Evolutionary conservation across 2,888 invertebrate species (phyloP).

Genomic region (Rotaria socialis): DNA sequence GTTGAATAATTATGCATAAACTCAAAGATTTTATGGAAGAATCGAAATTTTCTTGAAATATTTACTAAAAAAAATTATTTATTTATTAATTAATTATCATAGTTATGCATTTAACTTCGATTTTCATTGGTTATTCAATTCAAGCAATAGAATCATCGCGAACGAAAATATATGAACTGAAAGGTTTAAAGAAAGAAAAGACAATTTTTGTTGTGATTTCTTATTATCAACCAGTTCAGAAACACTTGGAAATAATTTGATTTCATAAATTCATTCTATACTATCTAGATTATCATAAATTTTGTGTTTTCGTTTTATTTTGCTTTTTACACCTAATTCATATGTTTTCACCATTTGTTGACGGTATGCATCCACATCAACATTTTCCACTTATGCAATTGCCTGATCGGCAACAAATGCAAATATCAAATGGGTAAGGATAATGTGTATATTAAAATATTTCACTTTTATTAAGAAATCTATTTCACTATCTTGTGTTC

Average conservation of each 20-base stretch:
- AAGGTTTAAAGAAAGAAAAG: slow-evolving; percentile 6
- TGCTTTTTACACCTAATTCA: not conserved
- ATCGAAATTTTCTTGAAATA: no score
- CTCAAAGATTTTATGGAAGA: no score
- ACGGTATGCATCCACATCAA: slow-evolving; percentile 31
- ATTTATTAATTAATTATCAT: not conserved
- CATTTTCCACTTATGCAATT: slow-evolving; percentile 36
- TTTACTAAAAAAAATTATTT: not conserved
- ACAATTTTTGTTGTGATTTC: slow-evolving; percentile 17
- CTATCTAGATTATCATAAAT: not conserved
- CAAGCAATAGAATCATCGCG: not conserved
- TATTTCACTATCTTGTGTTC: no score
- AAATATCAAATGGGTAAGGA: not conserved
- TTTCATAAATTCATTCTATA: not conserved
- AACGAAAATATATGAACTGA: slow-evolving; percentile 18
- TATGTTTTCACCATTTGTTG: slow-evolving; percentile 30
- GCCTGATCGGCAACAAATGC: slow-evolving; percentile 27
- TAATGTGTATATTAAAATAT: not conserved
- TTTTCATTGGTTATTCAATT: not conserved
- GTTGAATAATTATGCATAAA: not conserved
- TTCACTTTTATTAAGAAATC: not conserved
- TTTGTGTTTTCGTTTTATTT: not conserved
- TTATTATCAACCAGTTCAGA: not conserved
- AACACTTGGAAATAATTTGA: not conserved
- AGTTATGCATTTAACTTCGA: not conserved